Evolutionary conservation across 1,140 invertebrate species (phyloP).

Genomic region (Papilio polytes): DNA sequence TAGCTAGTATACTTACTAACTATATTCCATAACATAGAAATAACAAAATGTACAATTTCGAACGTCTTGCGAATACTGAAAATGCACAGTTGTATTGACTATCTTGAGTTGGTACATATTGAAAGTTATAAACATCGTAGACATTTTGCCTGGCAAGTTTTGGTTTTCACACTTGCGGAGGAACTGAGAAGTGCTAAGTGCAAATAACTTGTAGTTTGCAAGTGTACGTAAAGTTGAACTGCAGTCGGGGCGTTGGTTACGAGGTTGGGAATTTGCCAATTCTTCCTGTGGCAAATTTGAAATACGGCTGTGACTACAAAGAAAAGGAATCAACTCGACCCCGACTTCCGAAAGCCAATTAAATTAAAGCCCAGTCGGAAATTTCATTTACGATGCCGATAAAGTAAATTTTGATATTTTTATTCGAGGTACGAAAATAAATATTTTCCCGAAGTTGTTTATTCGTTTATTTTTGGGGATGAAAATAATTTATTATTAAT

Average conservation of each 20-base stretch:
- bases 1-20: too few relatives aligned
- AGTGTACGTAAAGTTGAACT: constrained; percentile 32
- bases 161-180: constrained; percentile 36
- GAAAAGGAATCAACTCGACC: background rate
- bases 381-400: constrained; percentile 21
- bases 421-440: background rate
- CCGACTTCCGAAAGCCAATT: constrained; percentile 17
- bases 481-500: background rate
- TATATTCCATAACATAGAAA: too few relatives aligned
- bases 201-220: constrained; percentile 33
- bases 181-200: constrained; percentile 34
- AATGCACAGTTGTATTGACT: too few relatives aligned
- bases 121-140: background rate
- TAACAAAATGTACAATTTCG: too few relatives aligned
- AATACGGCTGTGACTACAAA: constrained; percentile 4
- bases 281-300: constrained; percentile 47
- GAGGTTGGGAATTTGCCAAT: constrained; percentile 50
- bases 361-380: constrained; percentile 20
- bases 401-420: constrained; percentile 19
- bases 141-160: constrained; percentile 17
- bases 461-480: background rate
- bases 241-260: constrained; percentile 45
- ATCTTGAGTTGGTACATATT: background rate
- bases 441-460: background rate
- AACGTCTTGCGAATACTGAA: too few relatives aligned